These are phyloP conservation scores for Turnix velox DNA, from an alignment of 2,113 vertebrate genomes.

Conservation along the genomic window DNA sequence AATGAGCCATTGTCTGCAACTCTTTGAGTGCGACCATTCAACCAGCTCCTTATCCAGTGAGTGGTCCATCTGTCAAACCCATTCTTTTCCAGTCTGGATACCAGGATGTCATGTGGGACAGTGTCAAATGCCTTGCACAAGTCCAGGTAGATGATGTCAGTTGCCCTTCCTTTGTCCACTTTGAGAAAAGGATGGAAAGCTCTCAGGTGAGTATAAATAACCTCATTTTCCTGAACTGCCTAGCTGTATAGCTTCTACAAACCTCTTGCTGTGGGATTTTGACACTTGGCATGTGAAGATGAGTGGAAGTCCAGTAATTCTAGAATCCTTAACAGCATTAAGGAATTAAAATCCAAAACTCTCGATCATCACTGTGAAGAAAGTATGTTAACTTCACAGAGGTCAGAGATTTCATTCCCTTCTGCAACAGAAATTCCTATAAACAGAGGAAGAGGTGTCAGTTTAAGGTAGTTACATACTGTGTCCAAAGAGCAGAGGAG, in stretches of 20 bases:
- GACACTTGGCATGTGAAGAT: fast-evolving
- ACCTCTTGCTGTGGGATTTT: neutral
- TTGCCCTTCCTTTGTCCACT: no score
- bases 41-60: no score
- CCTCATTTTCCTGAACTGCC: neutral
- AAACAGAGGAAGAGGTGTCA: neutral
- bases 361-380: neutral
- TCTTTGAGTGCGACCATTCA: no score
- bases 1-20: no score
- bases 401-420: neutral
- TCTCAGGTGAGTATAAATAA: neutral
- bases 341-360: neutral
- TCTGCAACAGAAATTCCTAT: neutral
- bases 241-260: neutral
- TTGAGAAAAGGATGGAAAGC: neutral
- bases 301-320: neutral
- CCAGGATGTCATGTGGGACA: no score
- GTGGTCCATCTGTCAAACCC: no score
- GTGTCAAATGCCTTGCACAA: no score
- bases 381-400: neutral
- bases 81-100: no score
- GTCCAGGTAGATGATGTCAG: no score
- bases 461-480: neutral
- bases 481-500: neutral
- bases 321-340: neutral